These are phyloP conservation scores for Tenualosa ilisha DNA, from an alignment of 2,797 vertebrate genomes.

Conservation along the genomic window DNA sequence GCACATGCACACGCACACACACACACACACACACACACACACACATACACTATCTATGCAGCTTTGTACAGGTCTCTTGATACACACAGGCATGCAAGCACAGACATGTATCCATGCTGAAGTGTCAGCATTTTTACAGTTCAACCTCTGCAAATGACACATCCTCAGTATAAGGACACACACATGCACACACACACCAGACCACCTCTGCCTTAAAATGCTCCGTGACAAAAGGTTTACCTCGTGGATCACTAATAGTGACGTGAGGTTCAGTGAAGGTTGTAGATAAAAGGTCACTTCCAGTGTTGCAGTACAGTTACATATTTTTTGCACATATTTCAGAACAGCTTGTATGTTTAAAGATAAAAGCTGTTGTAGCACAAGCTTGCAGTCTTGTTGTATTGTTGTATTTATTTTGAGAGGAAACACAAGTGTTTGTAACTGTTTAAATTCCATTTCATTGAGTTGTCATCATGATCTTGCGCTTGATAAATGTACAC, in stretches of 20 bases:
- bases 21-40: background rate
- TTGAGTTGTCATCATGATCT: background rate
- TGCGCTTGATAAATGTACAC: background rate
- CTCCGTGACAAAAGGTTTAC: background rate
- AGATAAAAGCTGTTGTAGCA: constrained; percentile 33
- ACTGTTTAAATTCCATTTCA: background rate
- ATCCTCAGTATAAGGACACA: background rate
- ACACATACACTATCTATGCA: background rate
- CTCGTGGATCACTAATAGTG: background rate
- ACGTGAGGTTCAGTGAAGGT: background rate
- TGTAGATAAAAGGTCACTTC: background rate
- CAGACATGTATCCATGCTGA: too few species aligned
- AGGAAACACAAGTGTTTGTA: background rate
- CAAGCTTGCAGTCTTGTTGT: constrained; percentile 51
- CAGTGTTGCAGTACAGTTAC: background rate
- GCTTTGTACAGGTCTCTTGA: background rate
- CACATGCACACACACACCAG: constrained; percentile 3
- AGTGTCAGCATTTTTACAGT: background rate
- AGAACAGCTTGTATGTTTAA: background rate
- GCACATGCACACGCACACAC: background rate
- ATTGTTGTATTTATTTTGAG: constrained; percentile 11
- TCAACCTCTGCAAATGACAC: background rate
- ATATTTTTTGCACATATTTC: background rate
- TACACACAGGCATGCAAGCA: too few species aligned
- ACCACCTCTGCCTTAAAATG: background rate